A percentile compares a stretch with the other conserved stretches of the same genome.
Evolutionary conservation across 1,140 invertebrate genomes (phyloP).

Genomic region (Dreissena polymorpha): DNA sequence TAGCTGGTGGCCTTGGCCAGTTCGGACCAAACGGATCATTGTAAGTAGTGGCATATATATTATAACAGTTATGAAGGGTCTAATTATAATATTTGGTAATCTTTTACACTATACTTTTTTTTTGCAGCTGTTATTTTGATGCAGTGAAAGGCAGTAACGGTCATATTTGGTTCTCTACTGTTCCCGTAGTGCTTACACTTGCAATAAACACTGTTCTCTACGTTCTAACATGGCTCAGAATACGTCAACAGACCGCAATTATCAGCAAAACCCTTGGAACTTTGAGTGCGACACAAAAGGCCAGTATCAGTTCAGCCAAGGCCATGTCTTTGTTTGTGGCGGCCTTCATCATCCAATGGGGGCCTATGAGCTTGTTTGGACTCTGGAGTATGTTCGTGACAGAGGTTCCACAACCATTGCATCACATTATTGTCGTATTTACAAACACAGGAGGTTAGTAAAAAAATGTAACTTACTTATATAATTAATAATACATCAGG

Average conservation of each 20-base stretch:
- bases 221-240: neutral
- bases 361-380: neutral
- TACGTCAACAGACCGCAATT: neutral
- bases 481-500: too few species aligned
- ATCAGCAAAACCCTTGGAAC: neutral
- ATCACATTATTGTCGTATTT: conserved; percentile 57
- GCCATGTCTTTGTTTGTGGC: neutral
- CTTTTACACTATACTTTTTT: too few species aligned
- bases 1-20: conserved; percentile 34
- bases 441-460: conserved; percentile 56
- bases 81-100: too few species aligned
- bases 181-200: neutral
- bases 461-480: neutral
- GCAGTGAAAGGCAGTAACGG: neutral
- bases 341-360: neutral
- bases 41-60: too few species aligned
- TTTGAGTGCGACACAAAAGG: neutral
- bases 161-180: neutral
- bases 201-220: neutral
- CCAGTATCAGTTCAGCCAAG: neutral
- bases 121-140: neutral
- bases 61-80: too few species aligned
- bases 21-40: conserved; percentile 58
- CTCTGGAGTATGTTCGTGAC: conserved; percentile 41
- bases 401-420: conserved; percentile 54